Evolutionary conservation across 2,113 vertebrate species (phyloP).

Genomic region (Neolamprologus toae): DNA sequence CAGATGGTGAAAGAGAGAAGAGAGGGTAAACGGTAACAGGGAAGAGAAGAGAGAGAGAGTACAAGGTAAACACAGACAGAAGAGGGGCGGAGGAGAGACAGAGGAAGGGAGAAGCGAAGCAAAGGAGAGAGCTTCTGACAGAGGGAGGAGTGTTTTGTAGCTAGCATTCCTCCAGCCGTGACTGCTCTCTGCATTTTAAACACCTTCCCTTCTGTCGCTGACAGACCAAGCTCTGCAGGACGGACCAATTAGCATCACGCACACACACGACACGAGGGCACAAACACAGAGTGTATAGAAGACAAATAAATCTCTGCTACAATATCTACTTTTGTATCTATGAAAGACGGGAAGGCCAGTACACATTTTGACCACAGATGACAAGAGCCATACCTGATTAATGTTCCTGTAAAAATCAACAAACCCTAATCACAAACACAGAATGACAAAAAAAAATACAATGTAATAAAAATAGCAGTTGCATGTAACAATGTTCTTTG

Average conservation of each 20-base stretch:
- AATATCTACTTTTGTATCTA: background rate
- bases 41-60: background rate
- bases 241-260: slow-evolving; percentile 26
- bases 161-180: slow-evolving; percentile 56
- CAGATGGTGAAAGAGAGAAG: slow-evolving; percentile 52
- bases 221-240: slow-evolving; percentile 28
- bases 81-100: background rate
- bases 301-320: slow-evolving; percentile 29
- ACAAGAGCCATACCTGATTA: background rate
- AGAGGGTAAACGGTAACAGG: background rate
- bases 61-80: background rate
- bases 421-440: background rate
- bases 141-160: background rate
- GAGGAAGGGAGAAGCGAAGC: background rate
- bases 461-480: background rate
- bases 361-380: background rate
- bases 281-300: background rate
- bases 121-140: background rate
- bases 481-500: background rate
- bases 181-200: slow-evolving; percentile 68
- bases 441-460: background rate
- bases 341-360: background rate
- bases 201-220: slow-evolving; percentile 56
- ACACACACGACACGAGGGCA: background rate
- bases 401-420: background rate